These are phyloP conservation scores for Ataeniobius toweri DNA, from an alignment of 2,797 vertebrate species.

Conservation along the genomic window DNA sequence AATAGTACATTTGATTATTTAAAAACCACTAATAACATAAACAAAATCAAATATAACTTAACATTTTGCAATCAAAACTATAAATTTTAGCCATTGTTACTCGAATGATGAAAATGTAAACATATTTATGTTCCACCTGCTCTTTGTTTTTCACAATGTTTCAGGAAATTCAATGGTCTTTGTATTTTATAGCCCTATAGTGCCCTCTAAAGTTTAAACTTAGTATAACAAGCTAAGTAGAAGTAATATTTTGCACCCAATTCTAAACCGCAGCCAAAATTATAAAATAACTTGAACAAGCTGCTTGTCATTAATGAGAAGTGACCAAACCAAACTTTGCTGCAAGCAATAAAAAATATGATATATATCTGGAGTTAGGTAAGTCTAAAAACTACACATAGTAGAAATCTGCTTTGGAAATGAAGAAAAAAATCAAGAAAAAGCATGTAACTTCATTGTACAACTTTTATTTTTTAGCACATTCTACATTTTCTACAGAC, in stretches of 20 bases:
- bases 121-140: neutral
- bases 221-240: neutral
- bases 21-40: neutral
- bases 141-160: neutral
- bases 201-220: conserved; percentile 12
- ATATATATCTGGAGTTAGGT: neutral
- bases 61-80: neutral
- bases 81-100: no score
- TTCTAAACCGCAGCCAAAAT: neutral
- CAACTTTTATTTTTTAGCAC: neutral
- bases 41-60: no score
- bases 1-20: neutral
- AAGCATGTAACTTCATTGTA: no score
- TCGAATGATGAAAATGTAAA: neutral
- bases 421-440: no score
- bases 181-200: conserved; percentile 9
- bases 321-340: neutral
- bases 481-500: neutral
- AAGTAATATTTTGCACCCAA: neutral
- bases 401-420: no score
- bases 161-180: neutral
- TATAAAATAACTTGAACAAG: neutral
- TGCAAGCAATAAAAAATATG: neutral
- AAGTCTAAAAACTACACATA: no score
- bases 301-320: neutral